Percentiles rank a stretch among this genome's conserved stretches.
Evolutionary conservation across 2,888 invertebrate genomes (phyloP).

Genomic region (Marasmarcha lunaedactyla): DNA sequence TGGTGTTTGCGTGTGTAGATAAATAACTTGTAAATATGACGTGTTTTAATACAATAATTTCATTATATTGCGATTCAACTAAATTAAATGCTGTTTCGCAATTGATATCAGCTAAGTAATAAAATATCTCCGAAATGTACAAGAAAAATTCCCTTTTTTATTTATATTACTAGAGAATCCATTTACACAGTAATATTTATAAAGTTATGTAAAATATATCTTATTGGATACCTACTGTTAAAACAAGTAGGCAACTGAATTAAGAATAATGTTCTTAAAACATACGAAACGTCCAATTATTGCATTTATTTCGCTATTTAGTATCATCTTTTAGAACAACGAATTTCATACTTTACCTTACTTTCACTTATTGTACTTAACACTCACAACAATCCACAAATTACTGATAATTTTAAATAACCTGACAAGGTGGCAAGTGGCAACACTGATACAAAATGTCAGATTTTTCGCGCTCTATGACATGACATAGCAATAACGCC

Average conservation of each 20-base stretch:
- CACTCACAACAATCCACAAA: background rate
- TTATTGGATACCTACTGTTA: background rate
- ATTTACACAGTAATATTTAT: background rate
- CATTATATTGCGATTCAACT: too few species aligned
- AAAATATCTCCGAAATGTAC: too few species aligned
- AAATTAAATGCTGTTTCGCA: too few species aligned
- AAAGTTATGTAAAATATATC: background rate
- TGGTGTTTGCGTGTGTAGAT: conserved; percentile 66
- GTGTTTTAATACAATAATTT: background rate
- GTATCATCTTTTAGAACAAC: background rate
- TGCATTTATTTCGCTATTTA: background rate
- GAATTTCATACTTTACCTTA: conserved; percentile 6
- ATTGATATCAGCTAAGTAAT: too few species aligned
- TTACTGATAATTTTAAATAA: background rate
- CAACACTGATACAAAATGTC: conserved; percentile 26
- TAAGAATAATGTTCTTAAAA: background rate
- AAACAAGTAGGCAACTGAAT: background rate
- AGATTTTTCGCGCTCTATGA: conserved; percentile 19
- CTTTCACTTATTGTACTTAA: conserved; percentile 4
- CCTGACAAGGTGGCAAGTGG: conserved; percentile 14
- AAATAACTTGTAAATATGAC: conserved; percentile 40
- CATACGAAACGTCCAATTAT: background rate
- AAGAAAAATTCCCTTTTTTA: too few species aligned
- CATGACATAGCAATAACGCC: conserved; percentile 54
- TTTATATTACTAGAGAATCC: too few species aligned